A percentile compares a stretch with the other conserved stretches of the same genome.
Evolutionary conservation across 2,113 vertebrate genomes (phyloP).

Genomic region (Cynoglossus semilaevis): DNA sequence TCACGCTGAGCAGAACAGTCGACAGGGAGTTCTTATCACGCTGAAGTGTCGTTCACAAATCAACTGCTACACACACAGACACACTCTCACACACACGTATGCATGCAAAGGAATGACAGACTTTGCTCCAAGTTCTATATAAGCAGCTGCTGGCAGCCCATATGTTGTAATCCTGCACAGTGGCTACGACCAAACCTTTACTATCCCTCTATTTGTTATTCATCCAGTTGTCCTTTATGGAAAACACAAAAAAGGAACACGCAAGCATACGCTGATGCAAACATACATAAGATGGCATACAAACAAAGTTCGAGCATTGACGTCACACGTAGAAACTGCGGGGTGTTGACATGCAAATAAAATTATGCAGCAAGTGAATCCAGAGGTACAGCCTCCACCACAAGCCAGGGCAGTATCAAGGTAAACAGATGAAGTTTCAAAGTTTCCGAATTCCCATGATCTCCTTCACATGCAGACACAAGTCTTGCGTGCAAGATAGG

Average conservation of each 20-base stretch:
- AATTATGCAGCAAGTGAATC: constrained; percentile 8
- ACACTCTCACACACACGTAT: constrained; percentile 2
- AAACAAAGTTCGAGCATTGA: constrained; percentile 34
- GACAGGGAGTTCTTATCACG: constrained; percentile 61
- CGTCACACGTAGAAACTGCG: constrained; percentile 19
- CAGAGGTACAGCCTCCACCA: background rate
- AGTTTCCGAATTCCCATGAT: constrained; percentile 13
- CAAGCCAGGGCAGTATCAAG: constrained; percentile 10
- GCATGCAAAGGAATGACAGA: constrained; percentile 19
- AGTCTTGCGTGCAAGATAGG: constrained; percentile 6
- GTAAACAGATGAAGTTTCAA: constrained; percentile 30
- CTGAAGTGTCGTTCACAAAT: constrained; percentile 65
- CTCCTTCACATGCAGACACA: constrained; percentile 24
- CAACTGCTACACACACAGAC: constrained; percentile 32
- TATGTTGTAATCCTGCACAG: constrained; percentile 30
- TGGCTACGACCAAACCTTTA: constrained; percentile 21
- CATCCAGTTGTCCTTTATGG: constrained; percentile 30
- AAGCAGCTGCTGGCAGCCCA: constrained; percentile 36
- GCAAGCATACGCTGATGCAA: background rate
- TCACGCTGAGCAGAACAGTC: constrained; percentile 53
- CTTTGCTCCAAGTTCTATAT: constrained; percentile 34
- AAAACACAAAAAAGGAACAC: constrained; percentile 3
- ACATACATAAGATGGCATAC: constrained; percentile 8
- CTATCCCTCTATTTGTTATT: constrained; percentile 43
- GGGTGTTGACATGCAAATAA: constrained; percentile 5